A percentile compares a stretch with the other conserved stretches of the same genome.
These are phyloP conservation scores for Coelopa frigida DNA, from an alignment of 1,140 invertebrate species.

Conservation along the genomic window DNA sequence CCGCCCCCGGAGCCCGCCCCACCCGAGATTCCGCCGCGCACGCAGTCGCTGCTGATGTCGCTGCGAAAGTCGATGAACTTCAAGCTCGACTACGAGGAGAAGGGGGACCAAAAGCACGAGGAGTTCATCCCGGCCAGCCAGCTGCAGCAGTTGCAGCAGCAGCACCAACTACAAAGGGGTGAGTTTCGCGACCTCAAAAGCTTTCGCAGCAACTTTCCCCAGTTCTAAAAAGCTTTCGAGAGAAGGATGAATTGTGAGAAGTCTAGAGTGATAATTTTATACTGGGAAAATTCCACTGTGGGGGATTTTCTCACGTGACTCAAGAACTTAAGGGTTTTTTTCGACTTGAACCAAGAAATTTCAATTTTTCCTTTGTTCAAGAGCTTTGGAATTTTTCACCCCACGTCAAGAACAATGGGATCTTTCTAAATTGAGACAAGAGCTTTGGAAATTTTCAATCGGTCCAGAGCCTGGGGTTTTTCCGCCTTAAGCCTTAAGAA, in stretches of 20 bases:
- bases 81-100: conserved; percentile 43
- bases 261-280: too few relatives aligned
- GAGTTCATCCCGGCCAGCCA: conserved; percentile 43
- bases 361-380: conserved; percentile 1
- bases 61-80: conserved; percentile 42
- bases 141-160: conserved; percentile 17
- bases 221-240: background rate
- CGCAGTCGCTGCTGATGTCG: conserved; percentile 54
- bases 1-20: conserved; percentile 62
- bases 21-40: conserved; percentile 59
- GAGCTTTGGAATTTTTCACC: too few relatives aligned
- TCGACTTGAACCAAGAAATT: background rate
- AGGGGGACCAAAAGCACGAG: conserved; percentile 44
- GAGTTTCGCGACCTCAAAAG: conserved; percentile 21
- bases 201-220: background rate
- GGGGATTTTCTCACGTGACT: too few relatives aligned
- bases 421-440: too few relatives aligned
- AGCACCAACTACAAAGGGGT: conserved; percentile 35
- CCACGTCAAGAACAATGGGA: too few relatives aligned
- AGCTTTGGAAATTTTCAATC: too few relatives aligned
- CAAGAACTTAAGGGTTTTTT: background rate
- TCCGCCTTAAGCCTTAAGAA: too few relatives aligned
- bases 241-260: too few relatives aligned
- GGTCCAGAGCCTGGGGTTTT: too few relatives aligned
- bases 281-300: too few relatives aligned